Base-by-base conservation (phyloP, 2,888 invertebrate species). In the Neocrepidodera transversa region DNA sequence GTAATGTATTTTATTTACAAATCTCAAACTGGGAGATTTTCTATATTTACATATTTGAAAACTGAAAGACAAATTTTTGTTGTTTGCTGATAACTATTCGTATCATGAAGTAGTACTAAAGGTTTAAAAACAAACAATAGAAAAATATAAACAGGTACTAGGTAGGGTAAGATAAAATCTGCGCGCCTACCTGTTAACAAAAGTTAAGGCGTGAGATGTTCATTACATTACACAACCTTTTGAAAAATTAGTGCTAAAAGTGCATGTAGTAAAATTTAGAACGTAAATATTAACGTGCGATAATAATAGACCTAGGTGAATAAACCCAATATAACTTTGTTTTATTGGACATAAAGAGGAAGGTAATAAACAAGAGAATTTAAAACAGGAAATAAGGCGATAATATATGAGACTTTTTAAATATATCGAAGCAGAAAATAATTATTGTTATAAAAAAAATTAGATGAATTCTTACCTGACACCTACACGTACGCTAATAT, bases 401-500 rank as follows among this genome's bases (percentile, higher is more conserved):
- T 18, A 17, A 17, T 7, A n/a, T 35, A 17, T 14, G 36, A 1
- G 8, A 35, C 1, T 49, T 13, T 32, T 38, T 38, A 17, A 38
- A 65, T 60, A 68, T 62, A 64, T 58, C 55, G 52, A 58, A 52
- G 58, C 51, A 56, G 50, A 61, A 28, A 28, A 26, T 23, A 47
- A 13, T 48, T 50, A 11, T 50, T 30, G n/a, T 14, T 10, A 2
- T n/a, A 11, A 14, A 13, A 7, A 47, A 63, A 56, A 58, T 62
- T 42, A 57, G 61, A 64, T 65, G 60, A 59, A 61, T 64, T 43
- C 62, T 81, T 77, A 88, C 88, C 88, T 85, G 76, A 88, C 85
- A 63, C 87, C 88, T 68, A 89, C 88, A 54, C 87, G 84, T 50
- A 88, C 88, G 70, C 86, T 85, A 72, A 85, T 84, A 76, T 89